phyloP scores from a whole-genome alignment of 2,888 invertebrate genomes.

The Microplitis manilae region DNA sequence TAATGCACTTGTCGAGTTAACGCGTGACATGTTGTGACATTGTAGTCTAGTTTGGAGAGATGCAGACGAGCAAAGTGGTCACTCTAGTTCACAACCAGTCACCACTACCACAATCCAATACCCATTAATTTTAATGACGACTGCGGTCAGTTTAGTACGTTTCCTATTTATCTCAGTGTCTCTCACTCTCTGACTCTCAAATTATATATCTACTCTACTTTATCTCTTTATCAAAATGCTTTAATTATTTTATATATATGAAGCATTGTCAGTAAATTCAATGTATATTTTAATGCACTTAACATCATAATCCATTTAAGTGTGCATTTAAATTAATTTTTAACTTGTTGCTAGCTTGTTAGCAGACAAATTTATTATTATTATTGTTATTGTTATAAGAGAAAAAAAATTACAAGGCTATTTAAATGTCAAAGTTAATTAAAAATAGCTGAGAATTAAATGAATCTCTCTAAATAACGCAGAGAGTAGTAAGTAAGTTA shows the following conservation, averaged over 20 bases:
- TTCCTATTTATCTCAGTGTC: constrained; percentile 50
- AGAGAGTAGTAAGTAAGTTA: neutral
- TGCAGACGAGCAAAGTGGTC: constrained; percentile 23
- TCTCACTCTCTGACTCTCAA: constrained; percentile 33
- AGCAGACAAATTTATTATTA: too few relatives aligned
- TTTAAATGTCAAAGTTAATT: neutral
- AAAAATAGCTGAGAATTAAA: neutral
- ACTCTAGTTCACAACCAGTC: constrained; percentile 24
- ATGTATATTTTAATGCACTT: neutral
- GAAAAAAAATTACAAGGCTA: too few relatives aligned
- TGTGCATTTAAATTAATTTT: too few relatives aligned
- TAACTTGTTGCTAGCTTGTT: too few relatives aligned
- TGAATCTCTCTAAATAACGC: neutral
- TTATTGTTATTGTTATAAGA: too few relatives aligned
- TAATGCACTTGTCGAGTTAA: neutral
- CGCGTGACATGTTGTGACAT: constrained; percentile 1
- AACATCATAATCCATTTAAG: neutral
- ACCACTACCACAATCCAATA: constrained; percentile 47
- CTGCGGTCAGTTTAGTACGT: constrained; percentile 53
- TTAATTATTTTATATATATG: neutral
- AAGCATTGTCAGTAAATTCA: constrained; percentile 5
- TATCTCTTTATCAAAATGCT: neutral
- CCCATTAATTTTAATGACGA: constrained; percentile 57
- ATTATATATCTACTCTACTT: neutral
- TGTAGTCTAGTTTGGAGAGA: constrained; percentile 13